These are phyloP conservation scores for Zaprionus lineosus DNA, from an alignment of 2,888 invertebrate species.

Conservation along the genomic window DNA sequence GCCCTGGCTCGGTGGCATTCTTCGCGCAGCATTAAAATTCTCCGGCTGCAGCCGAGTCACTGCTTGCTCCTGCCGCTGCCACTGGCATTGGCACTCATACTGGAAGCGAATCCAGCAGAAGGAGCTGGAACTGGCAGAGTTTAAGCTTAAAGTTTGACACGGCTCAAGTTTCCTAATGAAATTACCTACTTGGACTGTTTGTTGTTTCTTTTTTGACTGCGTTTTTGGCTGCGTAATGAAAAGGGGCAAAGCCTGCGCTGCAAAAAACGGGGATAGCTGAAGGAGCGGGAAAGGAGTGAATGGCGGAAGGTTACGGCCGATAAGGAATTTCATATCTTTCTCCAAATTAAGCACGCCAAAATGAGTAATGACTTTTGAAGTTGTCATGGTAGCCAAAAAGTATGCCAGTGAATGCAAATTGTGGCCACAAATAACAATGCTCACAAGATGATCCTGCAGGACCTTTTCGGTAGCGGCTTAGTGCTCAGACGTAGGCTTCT, in stretches of 20 bases:
- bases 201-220: conserved; percentile 24
- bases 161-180: conserved; percentile 78
- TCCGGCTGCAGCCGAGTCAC: conserved; percentile 50
- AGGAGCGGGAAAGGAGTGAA: conserved; percentile 1
- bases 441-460: conserved; percentile 12
- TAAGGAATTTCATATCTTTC: conserved; percentile 67
- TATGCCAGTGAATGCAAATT: conserved; percentile 43
- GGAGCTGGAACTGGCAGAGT: conserved; percentile 17
- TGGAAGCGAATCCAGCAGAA: too few relatives aligned
- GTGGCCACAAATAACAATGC: conserved; percentile 37
- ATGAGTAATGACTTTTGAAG: conserved; percentile 78
- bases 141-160: conserved; percentile 78
- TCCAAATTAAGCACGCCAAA: conserved; percentile 73
- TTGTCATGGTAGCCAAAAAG: conserved; percentile 57
- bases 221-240: conserved; percentile 45
- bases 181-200: conserved; percentile 71
- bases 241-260: conserved; percentile 59
- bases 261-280: conserved; percentile 14
- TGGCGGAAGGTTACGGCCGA: conserved; percentile 30
- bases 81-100: too few relatives aligned
- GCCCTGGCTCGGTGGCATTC: conserved; percentile 40
- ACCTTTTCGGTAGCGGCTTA: conserved; percentile 24
- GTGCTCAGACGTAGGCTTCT: conserved; percentile 57
- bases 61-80: not conserved
- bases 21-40: conserved; percentile 71